These are phyloP conservation scores for Iguana delicatissima DNA, from an alignment of 2,797 vertebrate species.

Conservation along the genomic window DNA sequence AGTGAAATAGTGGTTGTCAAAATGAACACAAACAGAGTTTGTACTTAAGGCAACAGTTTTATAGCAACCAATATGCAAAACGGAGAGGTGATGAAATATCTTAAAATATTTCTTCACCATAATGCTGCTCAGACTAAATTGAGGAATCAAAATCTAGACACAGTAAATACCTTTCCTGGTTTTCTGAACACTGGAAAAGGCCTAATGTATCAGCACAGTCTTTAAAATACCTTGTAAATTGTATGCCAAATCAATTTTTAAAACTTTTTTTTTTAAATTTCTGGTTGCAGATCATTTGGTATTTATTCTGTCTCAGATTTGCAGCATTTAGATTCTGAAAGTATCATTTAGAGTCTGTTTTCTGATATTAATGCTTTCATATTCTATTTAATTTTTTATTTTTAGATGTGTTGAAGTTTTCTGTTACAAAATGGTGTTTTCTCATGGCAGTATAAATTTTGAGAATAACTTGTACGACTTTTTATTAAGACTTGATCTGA, in stretches of 20 bases:
- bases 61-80: no score
- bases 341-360: conserved; percentile 61
- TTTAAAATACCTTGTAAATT: conserved; percentile 65
- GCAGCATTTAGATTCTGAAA: conserved; percentile 61
- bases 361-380: conserved; percentile 56
- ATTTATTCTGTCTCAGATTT: conserved; percentile 32
- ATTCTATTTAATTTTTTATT: conserved; percentile 35
- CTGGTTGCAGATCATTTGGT: conserved; percentile 37
- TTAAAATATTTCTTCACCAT: no score
- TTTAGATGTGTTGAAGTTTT: conserved; percentile 54
- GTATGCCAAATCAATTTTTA: conserved; percentile 61
- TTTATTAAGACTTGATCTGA: conserved; percentile 61
- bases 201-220: conserved; percentile 45
- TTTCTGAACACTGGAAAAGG: no score
- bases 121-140: no score
- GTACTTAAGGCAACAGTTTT: neutral
- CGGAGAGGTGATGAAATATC: no score
- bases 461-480: conserved; percentile 45
- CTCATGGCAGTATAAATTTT: conserved; percentile 38
- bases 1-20: neutral
- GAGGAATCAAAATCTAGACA: no score
- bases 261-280: conserved; percentile 58
- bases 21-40: neutral
- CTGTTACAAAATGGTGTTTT: conserved; percentile 66
- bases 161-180: no score